Evolutionary conservation across 2,113 vertebrate genomes (phyloP).

Genomic region (Sminthopsis crassicaudata): DNA sequence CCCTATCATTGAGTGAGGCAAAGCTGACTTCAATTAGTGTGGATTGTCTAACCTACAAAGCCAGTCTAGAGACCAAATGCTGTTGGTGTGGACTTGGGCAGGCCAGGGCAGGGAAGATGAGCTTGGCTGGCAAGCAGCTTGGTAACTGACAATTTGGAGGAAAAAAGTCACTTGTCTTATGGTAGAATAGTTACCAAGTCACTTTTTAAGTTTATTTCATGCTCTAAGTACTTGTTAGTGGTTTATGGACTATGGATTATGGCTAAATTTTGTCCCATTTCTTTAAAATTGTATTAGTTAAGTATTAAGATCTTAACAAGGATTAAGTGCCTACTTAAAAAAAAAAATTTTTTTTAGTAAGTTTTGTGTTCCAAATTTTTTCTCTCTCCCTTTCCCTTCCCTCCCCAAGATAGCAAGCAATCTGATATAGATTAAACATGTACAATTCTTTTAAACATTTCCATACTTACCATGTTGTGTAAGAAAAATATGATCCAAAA

Average conservation of each 20-base stretch:
- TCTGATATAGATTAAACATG: too few species aligned
- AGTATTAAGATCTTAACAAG: too few species aligned
- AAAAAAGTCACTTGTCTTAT: constrained; percentile 22
- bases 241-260: not conserved
- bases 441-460: too few species aligned
- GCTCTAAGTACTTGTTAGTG: not conserved
- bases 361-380: too few species aligned
- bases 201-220: not conserved
- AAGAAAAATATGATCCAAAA: too few species aligned
- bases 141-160: not conserved
- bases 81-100: not conserved
- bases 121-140: not conserved
- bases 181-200: not conserved
- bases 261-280: too few species aligned
- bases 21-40: constrained; percentile 57
- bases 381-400: too few species aligned
- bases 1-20: constrained; percentile 18
- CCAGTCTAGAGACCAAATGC: not conserved
- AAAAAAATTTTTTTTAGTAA: too few species aligned
- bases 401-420: too few species aligned
- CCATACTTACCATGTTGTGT: too few species aligned
- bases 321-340: too few species aligned
- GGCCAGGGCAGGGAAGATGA: not conserved
- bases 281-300: too few species aligned
- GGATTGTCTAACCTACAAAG: not conserved